Evolutionary conservation across 2,797 vertebrate genomes (phyloP), one percentile per base, ranked within the genome.

Genomic region (Schizopygopsis pylzovi): DNA sequence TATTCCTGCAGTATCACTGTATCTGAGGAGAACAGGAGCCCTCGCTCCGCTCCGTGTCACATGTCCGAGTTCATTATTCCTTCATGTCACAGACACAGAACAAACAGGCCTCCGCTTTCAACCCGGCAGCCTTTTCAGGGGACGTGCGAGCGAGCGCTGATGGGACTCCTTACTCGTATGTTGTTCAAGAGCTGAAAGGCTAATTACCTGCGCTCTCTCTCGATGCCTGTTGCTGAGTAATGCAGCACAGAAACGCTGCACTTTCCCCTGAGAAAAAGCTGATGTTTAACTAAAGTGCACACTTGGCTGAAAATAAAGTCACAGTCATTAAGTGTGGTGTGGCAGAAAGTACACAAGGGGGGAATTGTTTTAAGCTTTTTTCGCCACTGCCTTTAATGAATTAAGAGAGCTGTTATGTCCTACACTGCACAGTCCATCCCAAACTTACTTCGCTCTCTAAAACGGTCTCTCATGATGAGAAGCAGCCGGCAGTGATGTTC

Each of bases 41-140:
- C 84, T 85, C 67, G 56, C 39, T 22, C 59, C 10, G 20, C 59
- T 86, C 67, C 75, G 12, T 49, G 86, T 92, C 90, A 91, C 89
- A 88, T 91, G 91, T 90, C 88, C 89, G 76, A 86, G 88, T 87
- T 87, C 87, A 89, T 92, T 90, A 90, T 90, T 90, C 81, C 79
- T 72, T n/a, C 49, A 72, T 87, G 90, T 90, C 84, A 85, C 84
- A 83, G 89, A 75, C 75, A 54, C 88, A 82, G 70, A 82, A 86
- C 86, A 92, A 91, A 91, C 86, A 90, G 56, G 4, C 83, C 80
- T 88, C 73, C n/a, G 56, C 56, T 89, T 87, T 89, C 49, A 85
- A 16, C 70, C 84, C 41, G 43, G 68, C 49, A 77, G 65, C 18
- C 54, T 70, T 79, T 47, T n/a, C 65, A 10, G 70, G 76, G 39